Conservation (phyloP, 2,797 vertebrate species). For the Leptatherina wallacei region DNA sequence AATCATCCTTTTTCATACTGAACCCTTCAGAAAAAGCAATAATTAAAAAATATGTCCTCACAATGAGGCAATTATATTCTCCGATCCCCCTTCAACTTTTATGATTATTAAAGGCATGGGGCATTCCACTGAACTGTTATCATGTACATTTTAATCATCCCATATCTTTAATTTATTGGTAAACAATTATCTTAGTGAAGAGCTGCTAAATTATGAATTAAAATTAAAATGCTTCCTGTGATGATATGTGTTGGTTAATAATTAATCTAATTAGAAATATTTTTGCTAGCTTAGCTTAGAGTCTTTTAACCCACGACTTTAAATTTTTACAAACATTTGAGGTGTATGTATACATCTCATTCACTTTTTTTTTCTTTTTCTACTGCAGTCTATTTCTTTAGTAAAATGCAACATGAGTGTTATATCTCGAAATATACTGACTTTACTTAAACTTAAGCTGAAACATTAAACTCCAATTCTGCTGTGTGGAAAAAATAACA, state of each 20-base stretch:
- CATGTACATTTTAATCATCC: conserved; percentile 36
- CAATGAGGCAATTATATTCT: conserved; percentile 33
- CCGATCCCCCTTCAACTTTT: conserved; percentile 29
- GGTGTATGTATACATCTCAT: conserved; percentile 18
- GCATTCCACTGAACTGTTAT: conserved; percentile 34
- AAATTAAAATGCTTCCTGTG: conserved; percentile 51
- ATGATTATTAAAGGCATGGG: conserved; percentile 34
- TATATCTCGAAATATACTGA: conserved; percentile 59
- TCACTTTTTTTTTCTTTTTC: conserved; percentile 30
- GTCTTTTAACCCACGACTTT: conserved; percentile 34
- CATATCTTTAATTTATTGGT: conserved; percentile 44
- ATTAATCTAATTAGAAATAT: conserved; percentile 50
- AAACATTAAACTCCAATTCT: conserved; percentile 52
- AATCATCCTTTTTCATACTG: conserved; percentile 74
- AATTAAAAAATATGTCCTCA: conserved; percentile 71
- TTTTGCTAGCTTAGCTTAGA: conserved; percentile 23
- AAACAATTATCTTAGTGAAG: conserved; percentile 41
- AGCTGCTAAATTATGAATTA: conserved; percentile 50
- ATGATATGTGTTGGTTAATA: conserved; percentile 59
- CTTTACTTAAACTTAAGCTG: conserved; percentile 11
- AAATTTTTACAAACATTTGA: conserved; percentile 42
- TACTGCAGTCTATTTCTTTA: conserved; percentile 48
- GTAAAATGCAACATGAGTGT: conserved; percentile 45
- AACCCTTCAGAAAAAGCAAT: conserved; percentile 77
- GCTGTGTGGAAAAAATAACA: conserved; percentile 39